Base-by-base conservation (phyloP, 2,888 invertebrate species). In the Agrilus cyanescens region DNA sequence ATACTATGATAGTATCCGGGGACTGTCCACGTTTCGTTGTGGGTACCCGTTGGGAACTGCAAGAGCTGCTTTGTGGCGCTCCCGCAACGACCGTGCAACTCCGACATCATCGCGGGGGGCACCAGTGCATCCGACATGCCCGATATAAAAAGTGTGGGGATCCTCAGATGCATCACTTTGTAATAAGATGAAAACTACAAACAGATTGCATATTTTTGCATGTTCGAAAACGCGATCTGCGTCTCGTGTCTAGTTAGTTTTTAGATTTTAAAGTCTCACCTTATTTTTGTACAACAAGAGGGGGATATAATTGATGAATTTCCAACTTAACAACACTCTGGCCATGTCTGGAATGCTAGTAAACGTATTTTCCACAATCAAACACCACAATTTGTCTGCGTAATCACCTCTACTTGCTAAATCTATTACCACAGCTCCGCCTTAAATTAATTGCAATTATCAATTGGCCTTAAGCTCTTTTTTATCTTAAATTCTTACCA, bases 301-400 rank as follows among this genome's bases (percentile, higher is more conserved):
- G 46, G 94, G 94, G 53, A 95, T 69, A 70, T 82, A 85, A 49
- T 77, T 72, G 44, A 89, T 62, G 52, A 82, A 70, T 56, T 71
- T 74, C 71, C 82, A 77, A 59, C 82, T 82, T 51, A 94, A 75
- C 52, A 95, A 73, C 47, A 85, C 80, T 54, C 79, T 77, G 13
- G 90, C 91, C 82, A 95, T 91, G 50, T 89, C 89, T 29, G 91
- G 91, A 65, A 96, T 87, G 62, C 86, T 87, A 4, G 93, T 93
- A 60, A 96, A 96, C 3, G 94, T 94, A 65, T 96, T 96, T 67
- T 96, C 95, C 13, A 95, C 77, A 51, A 96, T 77, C 48, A 93
- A 68, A 52, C 86, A 89, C 79, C 87, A 85, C 47, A 94, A 77
- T 69, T 82, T 82, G 54, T 78, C 78, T 32, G 79, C 73, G 65